Evolutionary conservation across 2,888 invertebrate genomes (phyloP), one percentile per base, ranked within the genome.

Genomic region (Xanthia togata): DNA sequence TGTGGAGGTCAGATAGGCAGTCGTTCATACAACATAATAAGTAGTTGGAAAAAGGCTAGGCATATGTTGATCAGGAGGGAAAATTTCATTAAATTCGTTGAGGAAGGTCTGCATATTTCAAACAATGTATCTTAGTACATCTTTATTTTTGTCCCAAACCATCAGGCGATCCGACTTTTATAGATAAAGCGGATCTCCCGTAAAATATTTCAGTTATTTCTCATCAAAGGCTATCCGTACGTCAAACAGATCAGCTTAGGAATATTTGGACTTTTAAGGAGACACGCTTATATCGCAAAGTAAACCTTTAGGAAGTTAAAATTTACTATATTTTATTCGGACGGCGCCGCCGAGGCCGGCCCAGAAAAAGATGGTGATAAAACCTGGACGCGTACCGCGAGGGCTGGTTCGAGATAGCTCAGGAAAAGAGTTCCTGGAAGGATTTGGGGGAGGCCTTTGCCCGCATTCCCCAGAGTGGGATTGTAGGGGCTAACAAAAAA

Each of bases 141-240:
- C n/a, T 60, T 47, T 35, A 50, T 57, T 35, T 31, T 76, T 38
- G n/a, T 55, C 47, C 53, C 57, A 59, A 38, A 60, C 53, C 31
- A 63, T 62, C 73, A 65, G 35, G 47, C 41, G 31, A 57, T 69
- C 41, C n/a, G 6, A 44, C 23, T 64, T 76, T 68, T 64, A 68
- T 44, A 35, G 8, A 41, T 8, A 69, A 78, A 78, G 47, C 12
- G 41, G 59, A 71, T 69, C 69, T 74, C 4, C 35, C 3, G 35
- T 41, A 59, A 70, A 68, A 57, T 69, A 64, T 74, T 83, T 83
- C 63, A 44, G 23, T 50, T 69, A 82, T 82, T 83, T 73, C 31
- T 74, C 64, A 74, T 83, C 70, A 78, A 83, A 78, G 64, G 41
- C 60, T 71, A 31, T 53, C n/a, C 38, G 55, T 38, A 12, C 50